Evolutionary conservation across 30 jellyfish, hydroid and myxozoan species (phyloP).

Genomic region (Hydractinia echinata): DNA sequence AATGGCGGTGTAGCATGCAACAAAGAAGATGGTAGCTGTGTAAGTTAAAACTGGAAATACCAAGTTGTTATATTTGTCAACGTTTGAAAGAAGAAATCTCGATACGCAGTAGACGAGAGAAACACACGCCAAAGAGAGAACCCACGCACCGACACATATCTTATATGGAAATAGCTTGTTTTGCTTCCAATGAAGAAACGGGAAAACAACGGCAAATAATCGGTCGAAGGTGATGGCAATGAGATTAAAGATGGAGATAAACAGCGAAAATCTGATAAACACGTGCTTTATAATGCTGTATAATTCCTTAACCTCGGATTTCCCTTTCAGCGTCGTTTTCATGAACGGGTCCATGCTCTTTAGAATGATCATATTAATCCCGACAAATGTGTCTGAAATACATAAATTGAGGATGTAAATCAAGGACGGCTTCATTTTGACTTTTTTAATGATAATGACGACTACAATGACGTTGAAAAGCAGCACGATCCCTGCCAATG

Average conservation of each 20-base stretch:
- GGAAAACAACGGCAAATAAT: neutral
- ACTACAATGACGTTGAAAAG: neutral
- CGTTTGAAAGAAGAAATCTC: neutral
- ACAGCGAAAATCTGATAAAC: conserved; percentile 9
- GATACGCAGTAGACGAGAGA: conserved; percentile 2
- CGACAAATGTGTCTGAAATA: conserved; percentile 2
- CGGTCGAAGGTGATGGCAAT: conserved; percentile 18
- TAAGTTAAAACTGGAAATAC: conserved; percentile 2
- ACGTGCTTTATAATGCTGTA: conserved; percentile 11
- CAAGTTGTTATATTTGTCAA: neutral
- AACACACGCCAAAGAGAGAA: conserved; percentile 9
- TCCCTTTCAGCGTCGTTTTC: conserved; percentile 14
- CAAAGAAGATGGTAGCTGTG: neutral
- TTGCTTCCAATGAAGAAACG: neutral
- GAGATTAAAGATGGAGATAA: conserved; percentile 13
- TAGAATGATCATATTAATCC: neutral
- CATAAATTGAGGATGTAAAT: conserved; percentile 13
- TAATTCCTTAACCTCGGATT: conserved; percentile 1
- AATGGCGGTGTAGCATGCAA: neutral
- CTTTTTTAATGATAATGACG: neutral
- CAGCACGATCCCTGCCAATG: neutral
- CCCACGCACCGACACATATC: neutral
- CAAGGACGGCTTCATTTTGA: neutral
- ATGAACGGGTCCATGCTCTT: conserved; percentile 23
- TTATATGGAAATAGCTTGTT: neutral